Percentiles rank a stretch among this genome's conserved stretches.
phyloP scores from a whole-genome alignment of 2,888 invertebrate species.

The Trichogramma evanescens region DNA sequence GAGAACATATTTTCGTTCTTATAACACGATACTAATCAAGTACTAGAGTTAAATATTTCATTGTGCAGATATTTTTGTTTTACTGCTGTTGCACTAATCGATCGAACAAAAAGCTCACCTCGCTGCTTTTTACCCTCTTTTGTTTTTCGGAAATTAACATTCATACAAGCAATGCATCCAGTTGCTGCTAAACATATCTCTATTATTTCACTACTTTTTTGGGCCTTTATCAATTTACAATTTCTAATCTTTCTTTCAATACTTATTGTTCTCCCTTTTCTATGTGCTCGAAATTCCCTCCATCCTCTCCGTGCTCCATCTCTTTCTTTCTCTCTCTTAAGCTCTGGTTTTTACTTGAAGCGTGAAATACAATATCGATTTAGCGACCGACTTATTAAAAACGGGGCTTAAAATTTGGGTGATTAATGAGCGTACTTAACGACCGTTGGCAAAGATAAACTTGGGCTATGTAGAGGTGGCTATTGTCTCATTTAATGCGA shows the following conservation, averaged over 20 bases:
- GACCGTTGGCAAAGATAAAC: background rate
- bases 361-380: background rate
- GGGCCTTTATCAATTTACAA: constrained; percentile 5
- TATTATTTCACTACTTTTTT: background rate
- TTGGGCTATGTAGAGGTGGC: background rate
- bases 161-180: background rate
- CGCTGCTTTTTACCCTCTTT: background rate
- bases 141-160: background rate
- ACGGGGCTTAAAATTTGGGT: constrained; percentile 3
- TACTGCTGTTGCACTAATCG: background rate
- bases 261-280: background rate
- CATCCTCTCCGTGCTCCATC: background rate
- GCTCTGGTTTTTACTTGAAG: background rate
- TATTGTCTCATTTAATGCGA: too few species aligned
- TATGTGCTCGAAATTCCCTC: background rate
- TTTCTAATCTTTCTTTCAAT: background rate
- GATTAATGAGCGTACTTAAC: constrained; percentile 9
- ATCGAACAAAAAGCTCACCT: background rate
- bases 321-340: background rate
- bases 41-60: too few species aligned
- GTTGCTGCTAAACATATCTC: background rate
- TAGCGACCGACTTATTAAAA: constrained; percentile 13
- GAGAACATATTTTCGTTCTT: too few species aligned
- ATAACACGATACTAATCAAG: too few species aligned
- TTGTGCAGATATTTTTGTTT: too few species aligned